These are phyloP conservation scores for Caenorhabditis inopinata DNA, from an alignment of 1,140 invertebrate species.

Conservation along the genomic window DNA sequence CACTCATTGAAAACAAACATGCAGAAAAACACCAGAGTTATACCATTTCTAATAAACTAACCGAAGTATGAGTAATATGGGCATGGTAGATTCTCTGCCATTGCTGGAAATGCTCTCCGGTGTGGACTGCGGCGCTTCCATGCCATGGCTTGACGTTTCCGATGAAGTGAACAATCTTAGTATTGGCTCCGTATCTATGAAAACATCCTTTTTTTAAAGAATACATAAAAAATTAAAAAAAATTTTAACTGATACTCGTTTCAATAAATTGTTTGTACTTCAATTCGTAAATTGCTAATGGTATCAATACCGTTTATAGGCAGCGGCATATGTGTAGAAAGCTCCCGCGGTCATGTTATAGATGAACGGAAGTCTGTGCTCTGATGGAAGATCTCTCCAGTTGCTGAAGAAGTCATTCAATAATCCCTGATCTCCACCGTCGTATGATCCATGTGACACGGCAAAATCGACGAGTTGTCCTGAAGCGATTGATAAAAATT, in stretches of 20 bases:
- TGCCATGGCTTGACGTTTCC: constrained; percentile 90
- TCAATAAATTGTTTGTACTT: no score
- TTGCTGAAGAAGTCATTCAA: constrained; percentile 87
- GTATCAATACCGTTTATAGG: constrained; percentile 80
- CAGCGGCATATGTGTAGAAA: constrained; percentile 93
- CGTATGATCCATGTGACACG: constrained; percentile 80
- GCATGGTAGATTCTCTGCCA: constrained; percentile 79
- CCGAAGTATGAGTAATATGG: constrained; percentile 2
- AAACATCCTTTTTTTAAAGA: not conserved
- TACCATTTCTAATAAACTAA: not conserved
- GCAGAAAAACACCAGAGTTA: not conserved
- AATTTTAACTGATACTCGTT: not conserved
- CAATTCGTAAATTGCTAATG: no score
- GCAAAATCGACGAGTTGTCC: constrained; percentile 77
- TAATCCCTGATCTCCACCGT: constrained; percentile 78
- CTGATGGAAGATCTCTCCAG: constrained; percentile 87
- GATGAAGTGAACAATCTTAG: constrained; percentile 97
- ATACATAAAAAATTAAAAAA: not conserved
- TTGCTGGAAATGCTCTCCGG: constrained; percentile 73
- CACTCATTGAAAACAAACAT: not conserved
- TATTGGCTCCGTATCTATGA: constrained; percentile 80
- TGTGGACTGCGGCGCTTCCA: constrained; percentile 46
- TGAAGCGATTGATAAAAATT: no score
- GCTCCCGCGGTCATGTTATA: constrained; percentile 95
- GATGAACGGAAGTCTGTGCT: constrained; percentile 89